Evolutionary conservation across 2,888 invertebrate species (phyloP), one percentile per base, ranked within the genome.

Genomic region (Theodoxus fluviatilis): DNA sequence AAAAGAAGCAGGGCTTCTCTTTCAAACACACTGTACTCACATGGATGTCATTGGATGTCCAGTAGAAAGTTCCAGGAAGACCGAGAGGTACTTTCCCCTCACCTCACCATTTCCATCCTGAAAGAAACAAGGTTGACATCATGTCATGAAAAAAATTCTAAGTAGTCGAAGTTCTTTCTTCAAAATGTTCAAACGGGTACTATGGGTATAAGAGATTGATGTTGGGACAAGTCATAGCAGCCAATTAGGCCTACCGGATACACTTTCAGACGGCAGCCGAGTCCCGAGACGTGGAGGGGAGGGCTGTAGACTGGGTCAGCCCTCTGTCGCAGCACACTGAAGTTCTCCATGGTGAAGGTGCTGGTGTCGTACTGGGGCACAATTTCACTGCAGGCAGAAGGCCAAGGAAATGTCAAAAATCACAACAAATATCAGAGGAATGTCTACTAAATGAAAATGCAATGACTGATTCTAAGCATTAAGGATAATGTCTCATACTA

Each of bases 21-120:
- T n/a, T n/a, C n/a, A n/a, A n/a, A n/a, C n/a, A n/a, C n/a, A n/a
- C n/a, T n/a, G 15, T 12, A 78, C 85, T 82, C 89, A 94, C 93
- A 95, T 96, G 68, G 95, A 95, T 6, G 94, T 94, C 88, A 96
- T 95, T 0, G 94, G 94, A 77, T 94, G 90, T 6, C 96, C 96
- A 69, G 94, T 93, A 77, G 94, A 94, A 37, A 96, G 90, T 86
- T 96, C 96, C 70, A 96, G 88, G 88, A 96, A 96, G 43, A 96
- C 95, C 9, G 95, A 95, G 65, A 96, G 89, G 87, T 96, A 96
- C 88, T 95, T 94, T 38, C 95, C 95, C 37, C 95, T 89, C 0
- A 96, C 96, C 25, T 95, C 94, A n/a, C 96, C 96, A 86, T 96
- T 96, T 1, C 96, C 96, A 88, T 96, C 94, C 28, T 95, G 93